Percentiles rank a stretch among this genome's conserved stretches.
phyloP scores from a whole-genome alignment of 2,888 invertebrate genomes.

The Brachycybe producta region DNA sequence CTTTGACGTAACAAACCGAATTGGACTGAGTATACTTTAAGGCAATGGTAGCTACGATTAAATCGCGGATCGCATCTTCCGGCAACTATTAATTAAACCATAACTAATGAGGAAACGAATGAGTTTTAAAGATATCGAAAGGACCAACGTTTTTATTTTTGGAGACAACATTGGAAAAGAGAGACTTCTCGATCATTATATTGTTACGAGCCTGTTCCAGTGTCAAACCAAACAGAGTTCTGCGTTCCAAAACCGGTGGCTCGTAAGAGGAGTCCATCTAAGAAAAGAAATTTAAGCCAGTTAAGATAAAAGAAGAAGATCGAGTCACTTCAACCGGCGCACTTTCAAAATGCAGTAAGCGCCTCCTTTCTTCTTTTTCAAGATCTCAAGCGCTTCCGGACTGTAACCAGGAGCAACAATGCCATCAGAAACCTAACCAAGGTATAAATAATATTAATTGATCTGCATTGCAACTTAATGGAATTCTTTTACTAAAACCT shows the following conservation, averaged over 20 bases:
- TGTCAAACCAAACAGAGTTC: conserved; percentile 68
- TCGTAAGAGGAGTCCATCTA: conserved; percentile 78
- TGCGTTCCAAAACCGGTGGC: conserved; percentile 66
- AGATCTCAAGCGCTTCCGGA: conserved; percentile 62
- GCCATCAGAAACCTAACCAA: conserved; percentile 83
- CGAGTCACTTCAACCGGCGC: too few relatives aligned
- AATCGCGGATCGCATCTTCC: conserved; percentile 64
- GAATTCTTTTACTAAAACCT: conserved; percentile 36
- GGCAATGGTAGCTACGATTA: conserved; percentile 90
- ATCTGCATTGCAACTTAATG: neutral
- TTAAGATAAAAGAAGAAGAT: neutral
- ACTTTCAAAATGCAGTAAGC: conserved; percentile 74
- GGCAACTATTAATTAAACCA: conserved; percentile 43
- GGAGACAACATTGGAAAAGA: conserved; percentile 68
- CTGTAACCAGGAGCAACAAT: conserved; percentile 89
- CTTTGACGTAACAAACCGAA: conserved; percentile 89
- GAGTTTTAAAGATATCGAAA: neutral
- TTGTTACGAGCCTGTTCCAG: conserved; percentile 83
- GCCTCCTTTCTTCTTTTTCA: conserved; percentile 91
- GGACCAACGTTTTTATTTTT: conserved; percentile 46
- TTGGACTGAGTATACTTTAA: conserved; percentile 97
- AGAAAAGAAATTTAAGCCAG: neutral
- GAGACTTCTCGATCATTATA: conserved; percentile 57
- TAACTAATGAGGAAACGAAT: conserved; percentile 7
- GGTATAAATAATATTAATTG: neutral